phyloP scores from a whole-genome alignment of 1,140 invertebrate genomes.

The Hycleus cichorii region DNA sequence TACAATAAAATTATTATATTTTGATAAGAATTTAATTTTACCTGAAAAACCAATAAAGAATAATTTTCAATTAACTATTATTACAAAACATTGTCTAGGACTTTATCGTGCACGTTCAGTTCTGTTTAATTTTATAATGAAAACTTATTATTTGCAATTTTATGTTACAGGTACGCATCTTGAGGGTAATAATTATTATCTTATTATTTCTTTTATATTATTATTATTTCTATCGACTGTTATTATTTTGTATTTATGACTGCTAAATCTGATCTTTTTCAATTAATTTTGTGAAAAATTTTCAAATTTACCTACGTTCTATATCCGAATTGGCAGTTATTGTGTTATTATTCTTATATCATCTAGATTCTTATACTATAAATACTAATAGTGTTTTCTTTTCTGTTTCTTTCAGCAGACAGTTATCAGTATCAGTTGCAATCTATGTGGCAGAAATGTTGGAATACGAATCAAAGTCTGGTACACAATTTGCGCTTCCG shows the following conservation, averaged over 20 bases:
- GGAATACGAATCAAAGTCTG: conserved; percentile 82
- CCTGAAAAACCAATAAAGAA: too few species aligned
- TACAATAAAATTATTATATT: too few species aligned
- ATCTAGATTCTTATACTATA: background rate
- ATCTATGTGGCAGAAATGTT: conserved; percentile 91
- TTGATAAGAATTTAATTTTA: too few species aligned
- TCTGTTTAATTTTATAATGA: too few species aligned
- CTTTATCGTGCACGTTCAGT: too few species aligned
- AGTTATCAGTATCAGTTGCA: conserved; percentile 91
- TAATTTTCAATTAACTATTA: too few species aligned
- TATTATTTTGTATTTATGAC: background rate
- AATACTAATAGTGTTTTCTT: conserved; percentile 10
- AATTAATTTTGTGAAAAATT: background rate
- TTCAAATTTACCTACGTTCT: too few species aligned
- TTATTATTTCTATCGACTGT: background rate
- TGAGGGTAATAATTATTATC: conserved; percentile 8
- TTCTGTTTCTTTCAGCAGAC: conserved; percentile 59
- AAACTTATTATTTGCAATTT: conserved; percentile 10
- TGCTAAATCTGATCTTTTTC: background rate
- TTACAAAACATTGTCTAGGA: too few species aligned
- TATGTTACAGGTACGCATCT: conserved; percentile 18
- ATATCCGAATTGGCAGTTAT: background rate
- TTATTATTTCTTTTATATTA: background rate
- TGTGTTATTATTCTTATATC: background rate
- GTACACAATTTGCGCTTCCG: conserved; percentile 83